Percentiles rank a stretch among this genome's conserved stretches.
phyloP scores from a whole-genome alignment of 2,797 vertebrate species.

The Strix occidentalis region DNA sequence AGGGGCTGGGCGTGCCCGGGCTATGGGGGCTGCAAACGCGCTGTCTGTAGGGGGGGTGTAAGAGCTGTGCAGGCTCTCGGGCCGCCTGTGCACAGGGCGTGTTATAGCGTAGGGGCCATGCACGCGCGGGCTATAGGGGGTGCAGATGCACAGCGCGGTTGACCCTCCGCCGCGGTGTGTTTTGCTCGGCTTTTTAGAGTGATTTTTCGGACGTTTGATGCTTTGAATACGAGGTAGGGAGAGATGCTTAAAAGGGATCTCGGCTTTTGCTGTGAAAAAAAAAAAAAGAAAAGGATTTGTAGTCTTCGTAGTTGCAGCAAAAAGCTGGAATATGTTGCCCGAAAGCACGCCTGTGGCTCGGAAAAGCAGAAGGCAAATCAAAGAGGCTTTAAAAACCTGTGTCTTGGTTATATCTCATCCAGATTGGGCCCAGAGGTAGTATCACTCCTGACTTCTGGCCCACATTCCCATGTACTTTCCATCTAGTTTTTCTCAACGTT shows the following conservation, averaged over 20 bases:
- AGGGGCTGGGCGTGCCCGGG: too few species aligned
- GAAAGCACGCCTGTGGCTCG: background rate
- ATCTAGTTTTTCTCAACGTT: accelerated
- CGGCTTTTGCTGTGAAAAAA: accelerated
- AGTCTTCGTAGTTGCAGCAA: background rate
- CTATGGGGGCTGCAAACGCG: too few species aligned
- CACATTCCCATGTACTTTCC: accelerated
- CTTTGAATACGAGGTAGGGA: accelerated
- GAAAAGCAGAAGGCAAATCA: background rate
- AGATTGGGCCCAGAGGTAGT: accelerated
- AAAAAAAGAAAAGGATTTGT: too few species aligned
- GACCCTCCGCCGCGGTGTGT: too few species aligned
- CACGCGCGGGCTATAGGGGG: too few species aligned
- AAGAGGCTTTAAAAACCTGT: accelerated
- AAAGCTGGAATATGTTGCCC: accelerated
- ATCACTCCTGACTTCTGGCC: background rate
- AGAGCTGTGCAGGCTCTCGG: too few species aligned
- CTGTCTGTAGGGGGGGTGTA: too few species aligned
- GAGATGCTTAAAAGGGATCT: accelerated
- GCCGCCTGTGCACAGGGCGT: too few species aligned
- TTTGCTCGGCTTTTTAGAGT: accelerated
- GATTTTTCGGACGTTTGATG: accelerated
- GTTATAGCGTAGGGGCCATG: too few species aligned
- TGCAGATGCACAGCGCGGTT: too few species aligned
- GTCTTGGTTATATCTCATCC: background rate